These are phyloP conservation scores for Thalassaphorura encarpata DNA, from an alignment of 1,140 invertebrate species.

Conservation along the genomic window DNA sequence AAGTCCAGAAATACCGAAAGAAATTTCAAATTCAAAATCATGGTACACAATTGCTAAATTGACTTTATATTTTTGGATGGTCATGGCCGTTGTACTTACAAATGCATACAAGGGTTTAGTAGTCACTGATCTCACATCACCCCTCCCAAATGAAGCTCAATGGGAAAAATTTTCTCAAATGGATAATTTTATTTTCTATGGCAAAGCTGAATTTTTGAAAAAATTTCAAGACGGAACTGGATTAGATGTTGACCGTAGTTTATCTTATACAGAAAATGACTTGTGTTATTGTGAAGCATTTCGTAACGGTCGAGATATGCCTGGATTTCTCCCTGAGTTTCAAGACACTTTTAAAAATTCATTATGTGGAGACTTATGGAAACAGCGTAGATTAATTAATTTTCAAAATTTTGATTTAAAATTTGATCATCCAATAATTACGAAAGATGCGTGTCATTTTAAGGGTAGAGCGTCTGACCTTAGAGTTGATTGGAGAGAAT, in stretches of 20 bases:
- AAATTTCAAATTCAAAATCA: too few species aligned
- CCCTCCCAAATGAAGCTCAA: neutral
- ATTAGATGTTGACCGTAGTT: neutral
- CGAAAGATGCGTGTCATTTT: too few species aligned
- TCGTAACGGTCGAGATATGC: neutral
- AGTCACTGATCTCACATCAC: neutral
- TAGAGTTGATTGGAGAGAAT: too few species aligned
- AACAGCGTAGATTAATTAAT: neutral
- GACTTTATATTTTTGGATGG: neutral
- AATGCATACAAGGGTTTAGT: neutral
- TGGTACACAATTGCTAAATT: too few species aligned
- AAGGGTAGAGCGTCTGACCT: too few species aligned
- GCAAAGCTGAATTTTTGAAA: too few species aligned
- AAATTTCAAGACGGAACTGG: neutral
- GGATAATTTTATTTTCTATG: neutral
- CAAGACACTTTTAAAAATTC: neutral
- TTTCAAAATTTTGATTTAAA: too few species aligned
- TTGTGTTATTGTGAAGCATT: neutral
- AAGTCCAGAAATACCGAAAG: too few species aligned
- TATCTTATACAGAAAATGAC: neutral
- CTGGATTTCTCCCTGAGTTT: neutral
- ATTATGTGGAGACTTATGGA: neutral
- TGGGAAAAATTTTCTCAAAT: neutral
- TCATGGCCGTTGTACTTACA: neutral
- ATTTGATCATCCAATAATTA: too few species aligned